Evolutionary conservation across 1,140 invertebrate species (phyloP), one percentile per base, ranked within the genome.

Genomic region (Philotrypesis tridentata): DNA sequence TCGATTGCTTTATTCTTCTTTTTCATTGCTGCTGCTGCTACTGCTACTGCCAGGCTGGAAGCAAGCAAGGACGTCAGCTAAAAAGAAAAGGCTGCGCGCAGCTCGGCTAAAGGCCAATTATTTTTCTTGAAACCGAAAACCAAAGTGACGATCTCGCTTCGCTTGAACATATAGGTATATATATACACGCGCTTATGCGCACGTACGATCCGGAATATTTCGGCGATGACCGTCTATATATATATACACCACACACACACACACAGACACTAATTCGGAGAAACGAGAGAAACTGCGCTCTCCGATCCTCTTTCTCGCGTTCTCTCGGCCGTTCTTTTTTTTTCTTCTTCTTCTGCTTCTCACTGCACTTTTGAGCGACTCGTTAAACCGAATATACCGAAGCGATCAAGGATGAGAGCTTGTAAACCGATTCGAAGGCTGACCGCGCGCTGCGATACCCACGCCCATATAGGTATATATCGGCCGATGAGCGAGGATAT

Each of bases 1-100:
- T 83, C 80, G 78, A 82, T 83, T 80, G 81, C 67, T 55, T n/a
- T 55, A 55, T 55, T 55, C 48, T 55, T 83, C 82, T 80, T 68
- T 65, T 48, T 21, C 25, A 5, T 31, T 55, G 63, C 63, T 29
- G n/a, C n/a, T n/a, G n/a, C n/a, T n/a, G n/a, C n/a, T n/a, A n/a
- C n/a, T n/a, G n/a, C n/a, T n/a, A n/a, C n/a, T n/a, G n/a, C n/a
- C n/a, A n/a, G n/a, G n/a, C n/a, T 25, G 25, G 25, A 21, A 29
- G 23, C 55, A 7, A 33, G 25, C 33, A 40, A 74, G 70, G 55
- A 48, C 23, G 67, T 14, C 48, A 0, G 25, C 27, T 9, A 55
- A 43, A 21, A 40, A 71, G 70, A 70, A 70, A 37, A 72, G 60
- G 21, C n/a, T 12, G 60, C 33, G 33, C 9, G 33, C 33, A 9